Conservation (phyloP, 1,140 invertebrate species). For the Copidosoma floridanum region DNA sequence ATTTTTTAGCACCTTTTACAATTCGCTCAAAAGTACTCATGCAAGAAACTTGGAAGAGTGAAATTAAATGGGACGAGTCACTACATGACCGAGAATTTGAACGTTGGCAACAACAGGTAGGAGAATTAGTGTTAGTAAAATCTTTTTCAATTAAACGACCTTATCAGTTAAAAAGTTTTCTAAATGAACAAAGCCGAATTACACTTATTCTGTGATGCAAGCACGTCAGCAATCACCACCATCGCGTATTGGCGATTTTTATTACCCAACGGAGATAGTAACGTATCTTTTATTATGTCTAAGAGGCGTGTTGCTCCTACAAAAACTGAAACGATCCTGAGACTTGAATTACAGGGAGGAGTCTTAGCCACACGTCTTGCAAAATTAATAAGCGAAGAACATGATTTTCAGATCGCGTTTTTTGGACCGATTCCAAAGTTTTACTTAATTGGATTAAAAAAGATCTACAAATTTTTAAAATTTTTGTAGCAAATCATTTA, state of each 20-base stretch:
- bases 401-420: background rate
- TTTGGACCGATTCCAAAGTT: background rate
- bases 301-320: background rate
- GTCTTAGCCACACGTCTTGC: background rate
- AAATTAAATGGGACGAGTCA: slow-evolving; percentile 7
- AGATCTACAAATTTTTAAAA: background rate
- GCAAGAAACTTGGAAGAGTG: slow-evolving; percentile 38
- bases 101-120: background rate
- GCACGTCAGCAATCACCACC: background rate
- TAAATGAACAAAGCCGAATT: background rate
- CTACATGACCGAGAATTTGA: background rate
- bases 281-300: background rate
- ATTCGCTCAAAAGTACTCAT: slow-evolving; percentile 44
- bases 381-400: no score
- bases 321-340: background rate
- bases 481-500: background rate
- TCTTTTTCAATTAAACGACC: background rate
- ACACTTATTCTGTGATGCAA: background rate
- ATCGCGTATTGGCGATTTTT: background rate
- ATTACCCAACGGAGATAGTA: background rate
- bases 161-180: no score
- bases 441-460: background rate
- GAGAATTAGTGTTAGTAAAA: background rate
- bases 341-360: background rate
- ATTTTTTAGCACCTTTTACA: slow-evolving; percentile 40